Evolutionary conservation across 2,113 vertebrate species (phyloP).

Genomic region (Struthidea cinerea): DNA sequence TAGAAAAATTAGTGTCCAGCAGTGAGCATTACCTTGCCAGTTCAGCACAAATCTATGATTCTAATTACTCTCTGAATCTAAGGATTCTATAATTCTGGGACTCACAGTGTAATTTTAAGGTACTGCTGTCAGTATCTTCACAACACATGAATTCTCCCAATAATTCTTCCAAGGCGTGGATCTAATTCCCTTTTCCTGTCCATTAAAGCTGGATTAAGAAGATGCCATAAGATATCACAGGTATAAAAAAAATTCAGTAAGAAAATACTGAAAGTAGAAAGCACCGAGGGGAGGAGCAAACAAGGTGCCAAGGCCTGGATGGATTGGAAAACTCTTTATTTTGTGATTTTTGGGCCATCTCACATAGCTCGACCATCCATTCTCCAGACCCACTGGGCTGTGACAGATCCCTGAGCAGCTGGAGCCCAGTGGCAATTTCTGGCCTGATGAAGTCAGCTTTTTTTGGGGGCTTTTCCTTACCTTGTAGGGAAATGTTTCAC

Average conservation of each 20-base stretch:
- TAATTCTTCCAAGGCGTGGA: not conserved
- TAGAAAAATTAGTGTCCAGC: not conserved
- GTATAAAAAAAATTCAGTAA: not conserved
- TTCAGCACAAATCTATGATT: not conserved
- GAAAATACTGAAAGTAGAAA: not conserved
- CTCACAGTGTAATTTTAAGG: not conserved
- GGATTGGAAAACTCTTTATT: not conserved
- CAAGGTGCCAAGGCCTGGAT: not conserved
- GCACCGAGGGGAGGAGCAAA: not conserved
- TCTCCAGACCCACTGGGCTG: not conserved
- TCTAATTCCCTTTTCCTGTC: not conserved
- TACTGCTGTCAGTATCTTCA: not conserved
- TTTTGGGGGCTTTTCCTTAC: not conserved
- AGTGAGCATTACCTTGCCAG: not conserved
- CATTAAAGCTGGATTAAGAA: not conserved
- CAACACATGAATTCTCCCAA: not conserved
- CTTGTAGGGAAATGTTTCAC: not conserved
- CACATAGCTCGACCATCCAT: rapidly evolving
- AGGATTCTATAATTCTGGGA: not conserved
- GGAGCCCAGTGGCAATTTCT: not conserved
- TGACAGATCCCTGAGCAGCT: not conserved
- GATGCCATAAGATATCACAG: not conserved
- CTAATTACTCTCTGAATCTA: not conserved
- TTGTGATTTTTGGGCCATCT: not conserved
- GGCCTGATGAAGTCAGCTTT: not conserved